Evolutionary conservation across 2,797 vertebrate species (phyloP).

Genomic region (Notolepis coatsorum): DNA sequence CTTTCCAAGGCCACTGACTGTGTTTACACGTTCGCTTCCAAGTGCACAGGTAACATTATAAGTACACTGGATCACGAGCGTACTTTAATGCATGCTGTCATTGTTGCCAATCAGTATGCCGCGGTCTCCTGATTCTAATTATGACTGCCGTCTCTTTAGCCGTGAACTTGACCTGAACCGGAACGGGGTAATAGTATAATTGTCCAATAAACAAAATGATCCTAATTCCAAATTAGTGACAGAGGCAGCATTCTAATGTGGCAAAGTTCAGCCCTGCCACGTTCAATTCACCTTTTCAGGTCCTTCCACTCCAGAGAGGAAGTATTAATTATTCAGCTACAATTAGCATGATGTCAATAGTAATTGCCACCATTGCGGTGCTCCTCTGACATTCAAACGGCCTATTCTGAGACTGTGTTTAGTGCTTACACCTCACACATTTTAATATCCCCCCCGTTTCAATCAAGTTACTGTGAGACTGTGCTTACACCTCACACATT

Average conservation of each 20-base stretch:
- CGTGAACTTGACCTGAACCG: constrained; percentile 45
- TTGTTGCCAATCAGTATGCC: constrained; percentile 45
- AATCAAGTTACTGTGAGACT: too few species aligned
- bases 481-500: too few species aligned
- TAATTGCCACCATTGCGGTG: too few species aligned
- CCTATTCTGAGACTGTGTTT: too few species aligned
- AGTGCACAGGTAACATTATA: too few species aligned
- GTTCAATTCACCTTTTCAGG: constrained; percentile 55
- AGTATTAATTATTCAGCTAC: constrained; percentile 78
- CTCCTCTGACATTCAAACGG: too few species aligned
- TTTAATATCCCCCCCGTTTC: too few species aligned
- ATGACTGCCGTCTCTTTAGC: constrained; percentile 17
- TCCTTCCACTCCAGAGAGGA: constrained; percentile 47
- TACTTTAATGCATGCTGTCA: constrained; percentile 32
- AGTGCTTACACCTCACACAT: too few species aligned
- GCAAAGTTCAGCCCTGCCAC: constrained; percentile 41
- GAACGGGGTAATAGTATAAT: constrained; percentile 42
- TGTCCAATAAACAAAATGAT: constrained; percentile 50
- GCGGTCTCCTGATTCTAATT: constrained; percentile 34
- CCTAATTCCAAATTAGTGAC: constrained; percentile 57
- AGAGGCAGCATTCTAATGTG: constrained; percentile 31
- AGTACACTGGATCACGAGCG: background rate
- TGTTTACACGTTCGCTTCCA: constrained; percentile 16
- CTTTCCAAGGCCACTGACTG: constrained; percentile 18
- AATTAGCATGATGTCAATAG: constrained; percentile 80